Conservation (phyloP, 2,797 vertebrate species). For the Microctenopoma steveboyesi region DNA sequence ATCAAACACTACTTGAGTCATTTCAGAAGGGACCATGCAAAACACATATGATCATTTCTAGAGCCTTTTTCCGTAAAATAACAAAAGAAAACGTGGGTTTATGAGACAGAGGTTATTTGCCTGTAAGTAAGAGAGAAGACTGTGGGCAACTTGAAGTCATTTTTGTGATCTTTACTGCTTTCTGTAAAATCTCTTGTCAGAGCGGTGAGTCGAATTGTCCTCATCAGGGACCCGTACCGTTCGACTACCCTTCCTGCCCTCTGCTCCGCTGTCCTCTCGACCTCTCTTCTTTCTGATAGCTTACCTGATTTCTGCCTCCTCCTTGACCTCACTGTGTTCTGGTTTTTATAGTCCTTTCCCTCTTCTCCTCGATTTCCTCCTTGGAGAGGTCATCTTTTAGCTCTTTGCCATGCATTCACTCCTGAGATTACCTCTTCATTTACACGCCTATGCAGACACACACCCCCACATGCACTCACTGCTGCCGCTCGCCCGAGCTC, state of each 20-base stretch:
- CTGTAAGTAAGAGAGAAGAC: constrained; percentile 47
- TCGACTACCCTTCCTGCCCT: constrained; percentile 36
- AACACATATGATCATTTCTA: neutral
- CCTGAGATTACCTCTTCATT: constrained; percentile 75
- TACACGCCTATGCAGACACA: constrained; percentile 53
- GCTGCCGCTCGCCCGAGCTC: constrained; percentile 36
- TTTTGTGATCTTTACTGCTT: constrained; percentile 42
- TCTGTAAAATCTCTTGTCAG: constrained; percentile 59
- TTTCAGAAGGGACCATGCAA: neutral
- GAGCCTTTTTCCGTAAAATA: neutral
- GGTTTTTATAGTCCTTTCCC: constrained; percentile 52
- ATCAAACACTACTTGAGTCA: neutral
- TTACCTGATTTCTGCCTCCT: constrained; percentile 52
- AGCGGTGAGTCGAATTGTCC: constrained; percentile 37
- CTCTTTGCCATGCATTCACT: constrained; percentile 73
- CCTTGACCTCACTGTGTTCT: constrained; percentile 30
- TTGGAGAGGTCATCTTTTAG: constrained; percentile 68
- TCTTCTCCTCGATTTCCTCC: constrained; percentile 60
- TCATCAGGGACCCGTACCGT: constrained; percentile 56
- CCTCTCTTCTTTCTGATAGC: constrained; percentile 49
- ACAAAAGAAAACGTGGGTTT: constrained; percentile 40
- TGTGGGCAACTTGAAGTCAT: constrained; percentile 35
- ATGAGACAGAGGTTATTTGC: constrained; percentile 45
- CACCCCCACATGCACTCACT: constrained; percentile 15
- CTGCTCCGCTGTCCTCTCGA: constrained; percentile 49